Evolutionary conservation across 2,888 invertebrate genomes (phyloP), one percentile per base, ranked within the genome.

Genomic region (Nymphalis urticae): DNA sequence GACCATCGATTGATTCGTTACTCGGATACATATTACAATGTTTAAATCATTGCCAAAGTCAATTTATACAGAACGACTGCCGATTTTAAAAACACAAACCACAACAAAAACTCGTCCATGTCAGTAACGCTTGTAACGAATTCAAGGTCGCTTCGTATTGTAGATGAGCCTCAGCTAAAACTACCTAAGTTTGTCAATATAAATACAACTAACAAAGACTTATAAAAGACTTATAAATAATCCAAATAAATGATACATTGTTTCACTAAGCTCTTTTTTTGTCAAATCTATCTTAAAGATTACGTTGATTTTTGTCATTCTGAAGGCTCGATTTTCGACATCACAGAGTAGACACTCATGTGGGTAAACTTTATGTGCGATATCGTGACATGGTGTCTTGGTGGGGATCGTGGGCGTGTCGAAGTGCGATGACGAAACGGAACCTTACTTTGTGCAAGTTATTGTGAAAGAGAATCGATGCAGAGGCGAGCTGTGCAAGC

Each of bases 391-490:
- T 66, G 68, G 70, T 71, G 53, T 69, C 61, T 62, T 24, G 66
- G 73, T 56, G 74, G 73, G 73, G 72, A 80, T 75, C 77, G 87
- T 86, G 83, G 89, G 90, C 86, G 90, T 87, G 85, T 86, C 87
- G 82, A 80, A 82, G 83, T 80, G 75, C 78, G 79, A 78, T 90
- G 90, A 88, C 87, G 90, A 91, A 90, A 92, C 84, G 77, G 79
- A 80, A 81, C 85, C 83, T 83, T 84, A 85, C 85, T 88, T 84
- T 86, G 86, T 86, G 89, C 88, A 90, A 90, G 82, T 82, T 83
- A 88, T 92, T 91, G 90, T 87, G 89, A 89, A 90, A 92, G 84
- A 88, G 79, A 86, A 85, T 85, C 82, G 85, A 86, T 83, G 83
- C 79, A 83, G 84, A 85, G 85, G 85, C 85, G 81, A 79, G 78